A percentile compares a stretch with the other conserved stretches of the same genome.
phyloP scores from a whole-genome alignment of 2,888 invertebrate genomes.

The Pelosia muscerda region DNA sequence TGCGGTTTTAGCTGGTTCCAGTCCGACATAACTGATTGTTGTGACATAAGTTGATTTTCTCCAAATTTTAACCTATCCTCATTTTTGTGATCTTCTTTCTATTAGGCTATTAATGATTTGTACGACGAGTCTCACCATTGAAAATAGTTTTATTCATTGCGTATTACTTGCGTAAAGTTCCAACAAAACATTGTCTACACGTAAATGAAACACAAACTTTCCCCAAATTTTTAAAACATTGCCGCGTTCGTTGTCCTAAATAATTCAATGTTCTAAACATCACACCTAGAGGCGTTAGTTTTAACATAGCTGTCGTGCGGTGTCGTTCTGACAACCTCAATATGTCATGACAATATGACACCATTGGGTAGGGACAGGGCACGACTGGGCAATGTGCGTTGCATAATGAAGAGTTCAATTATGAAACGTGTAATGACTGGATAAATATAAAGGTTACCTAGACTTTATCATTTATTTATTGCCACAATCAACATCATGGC shows the following conservation, averaged over 20 bases:
- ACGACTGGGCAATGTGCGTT: constrained; percentile 61
- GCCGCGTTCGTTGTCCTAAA: background rate
- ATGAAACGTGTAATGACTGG: background rate
- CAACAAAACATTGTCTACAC: too few species aligned
- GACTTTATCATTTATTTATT: background rate
- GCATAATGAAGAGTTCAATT: constrained; percentile 53
- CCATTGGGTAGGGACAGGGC: constrained; percentile 49
- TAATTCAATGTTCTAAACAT: constrained; percentile 20
- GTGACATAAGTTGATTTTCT: too few species aligned
- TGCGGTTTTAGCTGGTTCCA: too few species aligned
- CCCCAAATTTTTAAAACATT: constrained; percentile 1
- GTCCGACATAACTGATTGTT: too few species aligned
- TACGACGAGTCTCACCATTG: too few species aligned
- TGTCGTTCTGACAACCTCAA: constrained; percentile 61
- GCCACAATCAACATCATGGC: too few species aligned
- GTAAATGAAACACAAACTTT: background rate
- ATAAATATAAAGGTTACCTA: background rate
- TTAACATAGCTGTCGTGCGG: constrained; percentile 28
- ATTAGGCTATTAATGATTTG: too few species aligned
- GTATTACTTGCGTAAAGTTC: too few species aligned
- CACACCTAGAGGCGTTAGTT: constrained; percentile 21
- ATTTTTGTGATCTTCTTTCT: background rate
- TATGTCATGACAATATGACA: constrained; percentile 61
- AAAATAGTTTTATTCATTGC: too few species aligned
- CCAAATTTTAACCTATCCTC: constrained; percentile 10